Conservation (phyloP, 1,140 invertebrate genomes). For the Telenomus remus region DNA sequence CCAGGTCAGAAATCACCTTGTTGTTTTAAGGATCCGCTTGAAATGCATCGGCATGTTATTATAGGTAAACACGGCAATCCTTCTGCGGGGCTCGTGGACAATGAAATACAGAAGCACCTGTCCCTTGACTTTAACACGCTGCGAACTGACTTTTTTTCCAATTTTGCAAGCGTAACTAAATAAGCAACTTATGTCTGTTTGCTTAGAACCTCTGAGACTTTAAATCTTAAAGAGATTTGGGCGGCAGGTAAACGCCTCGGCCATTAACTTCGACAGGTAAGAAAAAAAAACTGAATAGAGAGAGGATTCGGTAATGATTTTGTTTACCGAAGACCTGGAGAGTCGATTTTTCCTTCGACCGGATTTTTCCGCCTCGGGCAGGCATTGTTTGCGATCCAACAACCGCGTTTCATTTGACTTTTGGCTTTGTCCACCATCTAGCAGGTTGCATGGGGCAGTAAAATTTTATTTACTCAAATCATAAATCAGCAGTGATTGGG, state of each 20-base stretch:
- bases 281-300: conserved; percentile 17
- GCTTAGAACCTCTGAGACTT: neutral
- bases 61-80: conserved; percentile 23
- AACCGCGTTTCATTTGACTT: conserved; percentile 21
- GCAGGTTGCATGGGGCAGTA: conserved; percentile 24
- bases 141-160: conserved; percentile 31
- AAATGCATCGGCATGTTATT: conserved; percentile 6
- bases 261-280: conserved; percentile 42
- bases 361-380: conserved; percentile 23
- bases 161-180: conserved; percentile 26
- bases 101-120: conserved; percentile 43
- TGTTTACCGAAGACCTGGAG: conserved; percentile 14
- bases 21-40: neutral
- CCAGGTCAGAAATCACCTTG: neutral
- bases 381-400: conserved; percentile 13
- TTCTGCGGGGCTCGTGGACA: conserved; percentile 6
- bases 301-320: conserved; percentile 25
- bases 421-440: conserved; percentile 24
- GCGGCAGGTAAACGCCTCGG: conserved; percentile 16
- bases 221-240: conserved; percentile 11
- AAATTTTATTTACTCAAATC: conserved; percentile 30
- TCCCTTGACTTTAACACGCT: conserved; percentile 15
- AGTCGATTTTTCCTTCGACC: neutral
- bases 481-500: conserved; percentile 16
- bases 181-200: conserved; percentile 17